Percentiles rank a stretch among this genome's conserved stretches.
phyloP scores from a whole-genome alignment of 2,888 invertebrate species.

The Maniola hyperantus region DNA sequence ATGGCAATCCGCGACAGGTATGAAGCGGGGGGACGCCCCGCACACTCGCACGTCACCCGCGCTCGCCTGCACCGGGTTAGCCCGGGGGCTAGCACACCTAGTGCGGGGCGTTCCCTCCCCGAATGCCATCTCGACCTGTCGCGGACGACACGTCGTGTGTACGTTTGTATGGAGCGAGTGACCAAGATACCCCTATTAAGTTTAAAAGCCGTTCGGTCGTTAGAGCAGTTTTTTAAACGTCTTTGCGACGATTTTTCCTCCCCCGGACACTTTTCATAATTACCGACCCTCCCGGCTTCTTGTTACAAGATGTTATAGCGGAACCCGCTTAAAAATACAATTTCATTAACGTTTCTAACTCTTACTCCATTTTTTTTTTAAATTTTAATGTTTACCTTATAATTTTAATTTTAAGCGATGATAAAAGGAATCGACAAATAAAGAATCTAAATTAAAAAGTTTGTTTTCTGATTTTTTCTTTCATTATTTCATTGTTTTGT shows the following conservation, averaged over 20 bases:
- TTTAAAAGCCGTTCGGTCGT: slow-evolving; percentile 77
- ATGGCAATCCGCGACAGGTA: too few relatives aligned
- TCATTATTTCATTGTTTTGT: too few relatives aligned
- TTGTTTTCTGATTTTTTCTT: background rate
- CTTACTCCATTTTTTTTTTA: slow-evolving; percentile 7
- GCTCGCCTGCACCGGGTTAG: too few relatives aligned
- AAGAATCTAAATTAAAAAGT: background rate
- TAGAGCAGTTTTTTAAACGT: slow-evolving; percentile 76
- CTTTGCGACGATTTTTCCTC: slow-evolving; percentile 68
- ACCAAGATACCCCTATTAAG: slow-evolving; percentile 61
- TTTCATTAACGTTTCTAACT: slow-evolving; percentile 48
- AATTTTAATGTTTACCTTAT: background rate
- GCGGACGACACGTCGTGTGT: too few relatives aligned
- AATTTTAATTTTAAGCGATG: background rate
- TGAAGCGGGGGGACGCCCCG: too few relatives aligned
- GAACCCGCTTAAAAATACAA: slow-evolving; percentile 58
- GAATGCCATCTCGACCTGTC: too few relatives aligned
- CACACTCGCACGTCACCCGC: too few relatives aligned
- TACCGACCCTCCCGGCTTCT: slow-evolving; percentile 60
- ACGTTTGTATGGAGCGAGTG: too few relatives aligned
- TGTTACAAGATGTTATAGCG: slow-evolving; percentile 75
- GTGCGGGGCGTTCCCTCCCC: too few relatives aligned
- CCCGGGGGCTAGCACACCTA: too few relatives aligned
- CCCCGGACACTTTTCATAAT: slow-evolving; percentile 81
- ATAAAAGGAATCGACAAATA: background rate